phyloP scores from a whole-genome alignment of 2,888 invertebrate species.

The Drosophila paramelanica region DNA sequence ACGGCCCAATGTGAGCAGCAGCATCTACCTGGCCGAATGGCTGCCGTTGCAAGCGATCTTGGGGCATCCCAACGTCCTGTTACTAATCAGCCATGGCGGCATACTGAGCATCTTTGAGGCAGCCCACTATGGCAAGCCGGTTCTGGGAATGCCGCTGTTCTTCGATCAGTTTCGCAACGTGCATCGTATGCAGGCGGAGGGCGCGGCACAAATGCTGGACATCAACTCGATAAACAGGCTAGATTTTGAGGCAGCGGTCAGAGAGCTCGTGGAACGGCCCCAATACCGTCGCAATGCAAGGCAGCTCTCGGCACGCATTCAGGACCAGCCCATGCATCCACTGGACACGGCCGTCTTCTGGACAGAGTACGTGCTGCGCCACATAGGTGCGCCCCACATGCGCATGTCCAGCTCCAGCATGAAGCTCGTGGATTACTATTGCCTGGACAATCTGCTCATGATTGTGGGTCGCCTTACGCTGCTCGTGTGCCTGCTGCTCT shows the following conservation, averaged over 20 bases:
- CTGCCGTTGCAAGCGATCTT: constrained; percentile 85
- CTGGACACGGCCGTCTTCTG: constrained; percentile 80
- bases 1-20: constrained; percentile 60
- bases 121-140: constrained; percentile 84
- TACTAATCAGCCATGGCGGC: constrained; percentile 85
- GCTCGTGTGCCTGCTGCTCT: constrained; percentile 17
- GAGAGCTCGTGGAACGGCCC: constrained; percentile 53
- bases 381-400: constrained; percentile 82
- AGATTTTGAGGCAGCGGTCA: constrained; percentile 60
- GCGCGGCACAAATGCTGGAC: constrained; percentile 76
- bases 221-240: constrained; percentile 78
- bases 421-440: constrained; percentile 75
- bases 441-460: constrained; percentile 67
- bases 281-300: constrained; percentile 49
- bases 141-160: constrained; percentile 85
- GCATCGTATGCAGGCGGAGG: constrained; percentile 73
- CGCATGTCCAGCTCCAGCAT: constrained; percentile 74
- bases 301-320: constrained; percentile 68
- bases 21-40: constrained; percentile 79
- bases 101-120: constrained; percentile 85
- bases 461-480: constrained; percentile 42
- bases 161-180: constrained; percentile 86
- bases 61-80: constrained; percentile 85
- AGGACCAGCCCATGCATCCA: constrained; percentile 80
- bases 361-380: constrained; percentile 81